phyloP scores from a whole-genome alignment of 2,113 vertebrate genomes.

The Grammomys surdaster region DNA sequence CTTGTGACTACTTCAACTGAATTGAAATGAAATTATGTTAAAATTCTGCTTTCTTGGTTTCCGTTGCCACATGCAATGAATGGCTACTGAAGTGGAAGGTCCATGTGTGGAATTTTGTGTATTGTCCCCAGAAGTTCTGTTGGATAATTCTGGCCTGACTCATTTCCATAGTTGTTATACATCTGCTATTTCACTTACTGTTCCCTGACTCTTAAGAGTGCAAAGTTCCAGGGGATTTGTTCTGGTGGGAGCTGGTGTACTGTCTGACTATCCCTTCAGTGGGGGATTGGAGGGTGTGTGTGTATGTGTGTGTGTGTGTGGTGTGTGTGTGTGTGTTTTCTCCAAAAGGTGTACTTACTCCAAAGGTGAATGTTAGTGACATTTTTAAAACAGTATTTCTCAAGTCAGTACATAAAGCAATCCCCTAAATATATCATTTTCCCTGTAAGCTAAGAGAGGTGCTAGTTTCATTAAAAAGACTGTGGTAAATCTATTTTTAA shows the following conservation, averaged over 20 bases:
- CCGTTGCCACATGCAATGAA: not conserved
- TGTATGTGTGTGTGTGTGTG: not conserved
- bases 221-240: not conserved
- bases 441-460: conserved; percentile 69
- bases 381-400: not conserved
- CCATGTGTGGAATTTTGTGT: not conserved
- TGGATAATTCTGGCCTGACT: not conserved
- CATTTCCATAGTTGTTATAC: not conserved
- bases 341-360: not conserved
- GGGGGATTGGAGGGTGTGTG: not conserved
- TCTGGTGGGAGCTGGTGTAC: not conserved
- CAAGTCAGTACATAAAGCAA: conserved; percentile 66
- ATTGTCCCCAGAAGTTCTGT: not conserved
- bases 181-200: not conserved
- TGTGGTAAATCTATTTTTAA: conserved; percentile 81
- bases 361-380: not conserved
- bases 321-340: too few species aligned
- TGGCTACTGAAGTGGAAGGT: too few species aligned
- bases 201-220: too few species aligned
- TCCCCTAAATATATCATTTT: conserved; percentile 71
- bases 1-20: not conserved
- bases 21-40: not conserved
- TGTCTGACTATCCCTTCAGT: not conserved
- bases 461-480: conserved; percentile 78
- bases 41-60: not conserved